Evolutionary conservation across 2,888 invertebrate species (phyloP).

Genomic region (Galerucella pusilla): DNA sequence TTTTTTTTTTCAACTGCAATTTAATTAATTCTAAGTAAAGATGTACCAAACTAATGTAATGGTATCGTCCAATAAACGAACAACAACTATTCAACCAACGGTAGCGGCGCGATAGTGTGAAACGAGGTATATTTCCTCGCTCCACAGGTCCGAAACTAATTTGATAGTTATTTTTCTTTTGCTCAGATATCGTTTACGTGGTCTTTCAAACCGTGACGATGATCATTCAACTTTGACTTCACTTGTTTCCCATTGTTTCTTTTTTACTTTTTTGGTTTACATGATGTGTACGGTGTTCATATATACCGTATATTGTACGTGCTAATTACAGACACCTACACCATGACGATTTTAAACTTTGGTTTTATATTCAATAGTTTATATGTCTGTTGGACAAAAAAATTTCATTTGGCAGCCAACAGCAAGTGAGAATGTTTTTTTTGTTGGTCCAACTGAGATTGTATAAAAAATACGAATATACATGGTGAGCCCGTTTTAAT

Average conservation of each 20-base stretch:
- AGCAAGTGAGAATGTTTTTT: too few relatives aligned
- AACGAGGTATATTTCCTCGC: constrained; percentile 64
- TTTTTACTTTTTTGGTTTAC: background rate
- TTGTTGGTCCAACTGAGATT: too few relatives aligned
- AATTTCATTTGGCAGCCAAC: too few relatives aligned
- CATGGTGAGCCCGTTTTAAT: background rate
- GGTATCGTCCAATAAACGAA: background rate
- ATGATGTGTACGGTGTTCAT: background rate
- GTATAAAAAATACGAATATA: background rate
- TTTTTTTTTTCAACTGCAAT: too few relatives aligned
- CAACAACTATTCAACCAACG: constrained; percentile 43
- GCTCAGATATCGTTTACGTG: constrained; percentile 62
- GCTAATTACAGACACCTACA: too few relatives aligned
- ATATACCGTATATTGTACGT: background rate
- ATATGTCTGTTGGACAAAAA: too few relatives aligned
- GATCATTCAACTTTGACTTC: constrained; percentile 38
- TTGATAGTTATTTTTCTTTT: constrained; percentile 61
- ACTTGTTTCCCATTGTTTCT: constrained; percentile 12
- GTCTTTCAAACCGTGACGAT: constrained; percentile 57
- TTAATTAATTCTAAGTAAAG: too few relatives aligned
- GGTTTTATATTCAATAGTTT: too few relatives aligned
- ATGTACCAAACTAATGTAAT: background rate
- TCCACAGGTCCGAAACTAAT: constrained; percentile 62
- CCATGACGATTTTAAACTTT: too few relatives aligned
- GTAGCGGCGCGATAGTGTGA: constrained; percentile 61